A percentile compares a stretch with the other conserved stretches of the same genome.
These are phyloP conservation scores for Danio albolineatus DNA, from an alignment of 2,797 vertebrate species.

Conservation along the genomic window DNA sequence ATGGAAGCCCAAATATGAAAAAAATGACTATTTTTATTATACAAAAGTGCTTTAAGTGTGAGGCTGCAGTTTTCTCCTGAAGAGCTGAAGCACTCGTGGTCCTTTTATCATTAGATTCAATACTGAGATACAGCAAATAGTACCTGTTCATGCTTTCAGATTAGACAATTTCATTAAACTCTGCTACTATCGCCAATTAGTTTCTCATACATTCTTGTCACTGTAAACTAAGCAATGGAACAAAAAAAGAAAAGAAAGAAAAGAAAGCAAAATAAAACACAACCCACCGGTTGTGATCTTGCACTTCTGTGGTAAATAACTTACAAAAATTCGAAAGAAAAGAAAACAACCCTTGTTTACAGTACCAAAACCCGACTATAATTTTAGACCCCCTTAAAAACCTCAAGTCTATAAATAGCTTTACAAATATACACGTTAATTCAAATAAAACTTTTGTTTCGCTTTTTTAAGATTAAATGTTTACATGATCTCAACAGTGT, in stretches of 20 bases:
- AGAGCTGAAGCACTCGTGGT: constrained; percentile 80
- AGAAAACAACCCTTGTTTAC: constrained; percentile 80
- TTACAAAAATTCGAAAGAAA: constrained; percentile 82
- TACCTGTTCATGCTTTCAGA: constrained; percentile 44
- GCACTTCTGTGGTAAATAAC: constrained; percentile 91
- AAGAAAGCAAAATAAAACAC: constrained; percentile 68
- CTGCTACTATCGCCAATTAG: constrained; percentile 67
- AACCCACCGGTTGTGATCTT: constrained; percentile 68
- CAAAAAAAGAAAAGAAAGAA: constrained; percentile 65
- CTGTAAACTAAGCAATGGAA: constrained; percentile 77
- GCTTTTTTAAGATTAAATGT: constrained; percentile 83
- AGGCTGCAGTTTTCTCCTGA: constrained; percentile 68
- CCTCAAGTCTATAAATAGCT: constrained; percentile 96
- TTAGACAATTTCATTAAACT: constrained; percentile 40
- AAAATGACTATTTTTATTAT: background rate
- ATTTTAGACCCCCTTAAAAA: constrained; percentile 79
- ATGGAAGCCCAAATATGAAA: constrained; percentile 40
- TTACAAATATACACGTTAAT: constrained; percentile 98
- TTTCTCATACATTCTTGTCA: constrained; percentile 81
- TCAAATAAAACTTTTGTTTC: constrained; percentile 87
- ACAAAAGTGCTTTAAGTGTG: constrained; percentile 48
- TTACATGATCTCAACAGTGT: constrained; percentile 84
- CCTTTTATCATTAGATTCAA: constrained; percentile 77
- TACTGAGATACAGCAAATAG: constrained; percentile 76
- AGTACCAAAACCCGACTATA: constrained; percentile 84